These are phyloP conservation scores for Idris sp. DNA, from an alignment of 1,140 invertebrate species.

Conservation along the genomic window DNA sequence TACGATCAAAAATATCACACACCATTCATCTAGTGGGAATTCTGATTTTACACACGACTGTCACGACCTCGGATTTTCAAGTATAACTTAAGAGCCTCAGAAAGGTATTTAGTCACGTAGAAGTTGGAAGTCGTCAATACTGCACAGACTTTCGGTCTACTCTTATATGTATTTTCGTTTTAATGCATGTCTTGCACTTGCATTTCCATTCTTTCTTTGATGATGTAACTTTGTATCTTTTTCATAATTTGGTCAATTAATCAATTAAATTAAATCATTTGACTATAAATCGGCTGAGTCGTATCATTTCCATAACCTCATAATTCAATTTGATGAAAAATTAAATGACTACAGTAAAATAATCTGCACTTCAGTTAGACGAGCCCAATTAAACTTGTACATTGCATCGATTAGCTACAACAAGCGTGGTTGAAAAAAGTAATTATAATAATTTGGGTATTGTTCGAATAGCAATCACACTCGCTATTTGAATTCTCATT, in stretches of 20 bases:
- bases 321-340: conserved; percentile 10
- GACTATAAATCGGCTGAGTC: too few relatives aligned
- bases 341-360: neutral
- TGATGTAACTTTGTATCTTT: too few relatives aligned
- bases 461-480: conserved; percentile 48
- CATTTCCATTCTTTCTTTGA: too few relatives aligned
- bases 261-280: too few relatives aligned
- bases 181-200: too few relatives aligned
- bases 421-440: conserved; percentile 15
- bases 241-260: too few relatives aligned
- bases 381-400: conserved; percentile 20
- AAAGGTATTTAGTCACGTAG: conserved; percentile 52
- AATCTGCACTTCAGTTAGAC: conserved; percentile 14
- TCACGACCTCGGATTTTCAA: conserved; percentile 57
- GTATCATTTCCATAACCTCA: too few relatives aligned
- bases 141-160: conserved; percentile 42
- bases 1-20: conserved; percentile 54
- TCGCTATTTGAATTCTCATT: conserved; percentile 55
- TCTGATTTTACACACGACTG: conserved; percentile 64
- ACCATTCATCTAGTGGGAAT: conserved; percentile 46
- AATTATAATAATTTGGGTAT: conserved; percentile 43
- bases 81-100: conserved; percentile 57
- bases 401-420: conserved; percentile 28
- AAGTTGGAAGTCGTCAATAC: conserved; percentile 64
- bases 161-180: too few relatives aligned